Evolutionary conservation across 2,113 vertebrate genomes (phyloP), one percentile per base, ranked within the genome.

Genomic region (Colistium nudipinnis): DNA sequence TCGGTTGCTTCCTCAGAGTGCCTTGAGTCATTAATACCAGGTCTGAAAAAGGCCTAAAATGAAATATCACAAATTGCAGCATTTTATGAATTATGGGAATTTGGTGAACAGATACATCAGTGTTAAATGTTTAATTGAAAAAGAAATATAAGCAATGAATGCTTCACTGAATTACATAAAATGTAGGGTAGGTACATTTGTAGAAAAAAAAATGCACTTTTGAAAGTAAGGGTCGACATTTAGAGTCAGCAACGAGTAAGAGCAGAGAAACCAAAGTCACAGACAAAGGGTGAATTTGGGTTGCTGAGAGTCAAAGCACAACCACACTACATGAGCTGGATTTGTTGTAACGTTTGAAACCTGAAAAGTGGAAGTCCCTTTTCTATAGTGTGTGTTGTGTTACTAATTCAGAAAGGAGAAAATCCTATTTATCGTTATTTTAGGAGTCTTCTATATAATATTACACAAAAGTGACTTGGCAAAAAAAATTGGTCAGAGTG

Each of bases 281-380:
- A 28, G n/a, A 36, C 31, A 25, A 10, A 44, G 20, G 57, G 35
- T 70, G 20, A 63, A 59, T 71, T 62, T 53, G 17, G 49, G 56
- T 78, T 51, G 59, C n/a, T 57, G 19, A 35, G 43, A 71, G 52
- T 41, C 45, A 74, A 67, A 71, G 25, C 27, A 74, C 36, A 68
- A 69, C 53, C 57, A 0, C 67, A 62, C 1, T 6, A 17, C 24
- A 14, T 38, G 25, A 12, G 38, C 4, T 25, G 25, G 9, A 51
- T 70, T 66, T 45, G 33, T 14, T 8, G 4, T 19, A 53, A 25
- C 27, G 38, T 64, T 65, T 56, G 11, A 62, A 81, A 63, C 36
- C 4, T 7, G 7, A 85, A 67, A 19, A 70, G 87, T 83, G 83
- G 59, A 88, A 87, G 71, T 72, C 79, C 88, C 84, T 63, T 0